Base-by-base conservation (phyloP, 1,140 invertebrate genomes). In the Subanguina moxae region DNA sequence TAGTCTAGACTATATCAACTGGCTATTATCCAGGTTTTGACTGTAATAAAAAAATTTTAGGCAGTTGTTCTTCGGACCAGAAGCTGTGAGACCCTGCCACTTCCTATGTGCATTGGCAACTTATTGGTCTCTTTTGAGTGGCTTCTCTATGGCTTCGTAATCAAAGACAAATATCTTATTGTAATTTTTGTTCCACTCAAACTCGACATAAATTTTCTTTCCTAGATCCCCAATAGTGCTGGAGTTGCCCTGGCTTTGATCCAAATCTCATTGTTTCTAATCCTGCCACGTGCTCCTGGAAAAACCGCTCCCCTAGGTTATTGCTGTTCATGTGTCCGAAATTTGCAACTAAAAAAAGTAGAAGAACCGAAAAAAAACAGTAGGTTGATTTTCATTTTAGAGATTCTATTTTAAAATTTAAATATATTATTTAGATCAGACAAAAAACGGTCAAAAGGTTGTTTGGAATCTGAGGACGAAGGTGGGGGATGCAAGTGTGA, bases 121-220 rank as follows among this genome's bases (percentile, higher is more conserved):
- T 69, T 81, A 13, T 58, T 82, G 5, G 79, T 81, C 43, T 82
- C 80, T 27, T 67, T 69, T 25, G 80, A 81, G 62, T 81, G 79
- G 79, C 80, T 67, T 67, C 64, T 81, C n/a, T 81, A 81, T 52
- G 79, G 79, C 32, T 65, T 78, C 46, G 48, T 78, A 11, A 72
- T 81, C n/a, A 27, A 58, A 1, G 79, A 81, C 57, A 72, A 72
- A 46, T 81, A 80, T 57, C 79, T 81, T 30, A 81, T 80, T 52
- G 77, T 80, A 59, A 76, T 68, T n/a, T 61, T 25, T 61, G 3
- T 38, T 11, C 32, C 3, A 11, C 32, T 38, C 11, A 3, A 38
- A 38, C 32, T 3, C 1, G 15, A 43, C 17, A 28, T 19, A 21
- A 52, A 21, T 21, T 52, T 52, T 52, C 3, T 52, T 52, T 52